phyloP scores from a whole-genome alignment of 2,113 vertebrate species.

The cattle (Bos taurus) region ARS-UCD2.0 NC_037328.1:62776501-62777000 shows the following conservation, averaged over 20 bases:
- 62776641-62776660: background rate
- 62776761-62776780: background rate
- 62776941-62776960: background rate
- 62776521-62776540: background rate
- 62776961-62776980: background rate
- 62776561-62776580: background rate
- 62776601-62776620: background rate
- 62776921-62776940: background rate
- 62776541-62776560: background rate
- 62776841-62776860: background rate
- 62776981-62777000: background rate
- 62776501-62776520: background rate
- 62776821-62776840: accelerated
- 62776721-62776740: background rate
- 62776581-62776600: background rate
- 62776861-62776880: background rate
- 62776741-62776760: background rate
- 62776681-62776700: background rate
- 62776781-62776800: background rate
- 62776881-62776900: background rate
- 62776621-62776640: background rate
- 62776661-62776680: background rate
- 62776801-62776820: background rate
- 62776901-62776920: background rate
- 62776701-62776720: accelerated